These are phyloP conservation scores for Tenrec ecaudatus DNA, from an alignment of 2,113 vertebrate species.

Conservation along the genomic window DNA sequence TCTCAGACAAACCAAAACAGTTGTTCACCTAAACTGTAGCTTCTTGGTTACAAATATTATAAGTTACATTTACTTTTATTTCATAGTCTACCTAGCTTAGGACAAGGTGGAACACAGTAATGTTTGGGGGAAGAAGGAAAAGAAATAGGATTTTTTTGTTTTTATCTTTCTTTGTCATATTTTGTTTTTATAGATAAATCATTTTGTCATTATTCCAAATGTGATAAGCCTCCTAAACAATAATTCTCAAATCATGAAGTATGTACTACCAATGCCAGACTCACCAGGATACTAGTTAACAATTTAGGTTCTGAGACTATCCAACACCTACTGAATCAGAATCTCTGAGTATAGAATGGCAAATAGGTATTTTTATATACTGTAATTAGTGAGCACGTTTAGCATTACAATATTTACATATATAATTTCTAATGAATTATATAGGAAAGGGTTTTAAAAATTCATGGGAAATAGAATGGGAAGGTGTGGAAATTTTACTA, in stretches of 20 bases:
- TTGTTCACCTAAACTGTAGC: fast-evolving
- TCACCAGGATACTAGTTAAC: background rate
- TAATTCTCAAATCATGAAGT: background rate
- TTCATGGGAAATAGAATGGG: too few relatives aligned
- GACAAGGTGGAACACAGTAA: background rate
- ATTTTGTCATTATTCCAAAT: background rate
- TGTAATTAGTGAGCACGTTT: background rate
- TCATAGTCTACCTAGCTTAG: background rate
- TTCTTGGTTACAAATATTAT: background rate
- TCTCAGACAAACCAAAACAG: background rate
- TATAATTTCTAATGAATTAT: too few relatives aligned
- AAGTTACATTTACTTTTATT: too few relatives aligned
- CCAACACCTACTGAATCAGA: background rate
- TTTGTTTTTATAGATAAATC: background rate
- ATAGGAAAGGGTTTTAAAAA: too few relatives aligned
- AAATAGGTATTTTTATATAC: background rate
- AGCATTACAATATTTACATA: too few relatives aligned
- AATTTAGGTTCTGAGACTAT: background rate
- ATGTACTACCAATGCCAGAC: background rate
- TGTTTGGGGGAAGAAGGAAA: too few relatives aligned
- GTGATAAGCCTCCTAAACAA: background rate
- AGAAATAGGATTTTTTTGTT: too few relatives aligned
- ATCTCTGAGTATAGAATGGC: background rate
- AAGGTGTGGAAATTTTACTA: too few relatives aligned
- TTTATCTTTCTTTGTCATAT: background rate